Evolutionary conservation across 2,888 invertebrate species (phyloP).

Genomic region (Cotesia congregata): DNA sequence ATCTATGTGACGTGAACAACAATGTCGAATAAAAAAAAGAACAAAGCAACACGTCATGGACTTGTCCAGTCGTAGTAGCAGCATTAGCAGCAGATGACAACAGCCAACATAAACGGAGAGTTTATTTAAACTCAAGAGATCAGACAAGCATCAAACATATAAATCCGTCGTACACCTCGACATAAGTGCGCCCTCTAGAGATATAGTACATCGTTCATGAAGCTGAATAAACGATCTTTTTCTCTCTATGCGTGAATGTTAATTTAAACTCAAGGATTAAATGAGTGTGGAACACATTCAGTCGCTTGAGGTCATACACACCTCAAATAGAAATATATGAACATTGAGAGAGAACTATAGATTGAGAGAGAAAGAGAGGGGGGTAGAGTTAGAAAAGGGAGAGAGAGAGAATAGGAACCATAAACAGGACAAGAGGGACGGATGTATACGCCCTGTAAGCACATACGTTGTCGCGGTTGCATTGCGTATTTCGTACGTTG

Average conservation of each 20-base stretch:
- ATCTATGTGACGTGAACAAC: slow-evolving; percentile 11
- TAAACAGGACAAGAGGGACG: slow-evolving; percentile 1
- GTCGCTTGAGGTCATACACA: slow-evolving; percentile 28
- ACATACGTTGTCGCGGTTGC: slow-evolving; percentile 34
- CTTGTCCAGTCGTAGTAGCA: background rate
- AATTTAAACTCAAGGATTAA: slow-evolving; percentile 17
- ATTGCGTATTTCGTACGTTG: slow-evolving; percentile 61
- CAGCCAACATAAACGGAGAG: slow-evolving; percentile 7
- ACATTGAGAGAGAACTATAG: background rate
- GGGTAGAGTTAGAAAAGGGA: background rate
- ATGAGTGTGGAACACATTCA: slow-evolving; percentile 30
- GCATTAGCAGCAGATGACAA: background rate
- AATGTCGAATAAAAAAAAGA: slow-evolving; percentile 14
- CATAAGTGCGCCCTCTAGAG: slow-evolving; percentile 17
- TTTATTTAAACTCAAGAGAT: slow-evolving; percentile 14
- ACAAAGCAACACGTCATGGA: slow-evolving; percentile 32
- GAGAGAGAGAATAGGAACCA: background rate
- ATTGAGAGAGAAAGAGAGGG: background rate
- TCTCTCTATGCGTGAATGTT: slow-evolving; percentile 5
- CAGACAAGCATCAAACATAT: slow-evolving; percentile 20
- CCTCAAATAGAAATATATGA: background rate
- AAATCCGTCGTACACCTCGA: slow-evolving; percentile 19
- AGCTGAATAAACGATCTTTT: background rate
- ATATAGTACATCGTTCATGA: background rate
- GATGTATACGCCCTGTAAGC: slow-evolving; percentile 29